Percentiles rank a stretch among this genome's conserved stretches.
Conservation (phyloP, 2,113 vertebrate genomes). For the Rhipidura dahli region DNA sequence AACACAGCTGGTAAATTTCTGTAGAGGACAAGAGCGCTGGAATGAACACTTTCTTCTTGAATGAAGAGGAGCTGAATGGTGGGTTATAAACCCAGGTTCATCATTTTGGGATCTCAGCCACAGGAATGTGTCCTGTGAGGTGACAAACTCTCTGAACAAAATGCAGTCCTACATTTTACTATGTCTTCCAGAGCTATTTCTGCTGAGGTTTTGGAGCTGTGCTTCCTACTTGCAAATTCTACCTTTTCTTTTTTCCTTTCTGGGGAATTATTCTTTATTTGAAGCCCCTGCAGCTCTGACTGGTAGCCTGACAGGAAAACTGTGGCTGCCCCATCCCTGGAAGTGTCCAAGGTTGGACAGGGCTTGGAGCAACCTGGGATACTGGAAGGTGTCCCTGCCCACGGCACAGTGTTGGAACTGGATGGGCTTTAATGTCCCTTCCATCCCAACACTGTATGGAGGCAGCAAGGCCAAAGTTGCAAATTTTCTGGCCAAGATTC, state of each 20-base stretch:
- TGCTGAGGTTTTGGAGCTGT: not conserved
- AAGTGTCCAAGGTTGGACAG: not conserved
- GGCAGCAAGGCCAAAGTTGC: not conserved
- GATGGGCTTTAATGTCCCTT: not conserved
- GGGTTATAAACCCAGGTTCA: not conserved
- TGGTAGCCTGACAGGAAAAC: not conserved
- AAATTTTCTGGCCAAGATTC: not conserved
- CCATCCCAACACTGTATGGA: not conserved
- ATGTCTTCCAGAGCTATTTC: not conserved
- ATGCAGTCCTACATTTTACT: not conserved
- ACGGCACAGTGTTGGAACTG: rapidly evolving
- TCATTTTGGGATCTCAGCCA: not conserved
- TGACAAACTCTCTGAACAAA: not conserved
- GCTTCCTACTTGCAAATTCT: not conserved
- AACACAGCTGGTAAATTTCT: not conserved
- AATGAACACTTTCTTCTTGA: not conserved
- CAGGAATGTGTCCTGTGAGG: not conserved
- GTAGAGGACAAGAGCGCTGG: not conserved
- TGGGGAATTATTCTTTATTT: not conserved
- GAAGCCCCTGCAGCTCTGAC: not conserved
- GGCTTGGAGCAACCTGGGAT: not conserved
- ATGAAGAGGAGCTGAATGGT: not conserved
- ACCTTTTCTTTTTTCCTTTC: not conserved
- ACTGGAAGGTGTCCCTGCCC: not conserved
- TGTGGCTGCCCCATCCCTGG: not conserved